Percentiles rank a stretch among this genome's conserved stretches.
These are phyloP conservation scores for Austrofundulus limnaeus DNA, from an alignment of 2,113 vertebrate species.

Conservation along the genomic window DNA sequence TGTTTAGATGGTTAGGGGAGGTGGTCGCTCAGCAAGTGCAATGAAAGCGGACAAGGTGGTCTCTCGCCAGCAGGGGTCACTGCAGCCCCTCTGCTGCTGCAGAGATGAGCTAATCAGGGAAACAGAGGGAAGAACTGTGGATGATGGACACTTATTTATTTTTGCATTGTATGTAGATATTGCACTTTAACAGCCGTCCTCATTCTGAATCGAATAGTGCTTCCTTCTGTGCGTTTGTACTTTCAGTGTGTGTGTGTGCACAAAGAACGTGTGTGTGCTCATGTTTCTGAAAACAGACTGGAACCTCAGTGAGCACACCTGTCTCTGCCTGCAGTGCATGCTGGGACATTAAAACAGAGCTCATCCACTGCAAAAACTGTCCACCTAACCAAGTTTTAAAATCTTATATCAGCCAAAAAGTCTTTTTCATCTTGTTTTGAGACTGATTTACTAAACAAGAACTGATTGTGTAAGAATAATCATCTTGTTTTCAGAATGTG, in stretches of 20 bases:
- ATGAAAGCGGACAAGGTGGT: conserved; percentile 30
- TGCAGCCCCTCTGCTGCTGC: conserved; percentile 27
- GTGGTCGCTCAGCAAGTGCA: conserved; percentile 38
- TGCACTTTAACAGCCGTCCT: conserved; percentile 80
- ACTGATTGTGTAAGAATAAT: too few relatives aligned
- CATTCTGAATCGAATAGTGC: conserved; percentile 78
- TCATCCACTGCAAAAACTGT: conserved; percentile 57
- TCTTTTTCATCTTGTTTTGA: too few relatives aligned
- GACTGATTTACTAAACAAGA: too few relatives aligned
- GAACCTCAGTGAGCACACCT: conserved; percentile 62
- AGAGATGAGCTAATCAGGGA: conserved; percentile 73
- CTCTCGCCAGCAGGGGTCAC: conserved; percentile 53
- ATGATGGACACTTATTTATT: conserved; percentile 51
- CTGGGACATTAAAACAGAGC: conserved; percentile 66
- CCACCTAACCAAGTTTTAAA: too few relatives aligned
- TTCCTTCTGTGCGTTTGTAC: conserved; percentile 73
- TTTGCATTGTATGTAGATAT: conserved; percentile 72
- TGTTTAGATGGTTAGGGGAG: conserved; percentile 30
- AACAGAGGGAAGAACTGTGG: conserved; percentile 54
- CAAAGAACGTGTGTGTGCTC: conserved; percentile 21
- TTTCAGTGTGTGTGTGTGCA: conserved; percentile 44
- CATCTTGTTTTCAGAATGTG: too few relatives aligned
- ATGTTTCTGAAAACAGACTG: conserved; percentile 28
- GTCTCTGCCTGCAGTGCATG: conserved; percentile 72
- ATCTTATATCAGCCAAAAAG: too few relatives aligned